Percentiles rank a stretch among this genome's conserved stretches.
Conservation (phyloP, 2,797 vertebrate genomes). For the Halcyon chelicuti region DNA sequence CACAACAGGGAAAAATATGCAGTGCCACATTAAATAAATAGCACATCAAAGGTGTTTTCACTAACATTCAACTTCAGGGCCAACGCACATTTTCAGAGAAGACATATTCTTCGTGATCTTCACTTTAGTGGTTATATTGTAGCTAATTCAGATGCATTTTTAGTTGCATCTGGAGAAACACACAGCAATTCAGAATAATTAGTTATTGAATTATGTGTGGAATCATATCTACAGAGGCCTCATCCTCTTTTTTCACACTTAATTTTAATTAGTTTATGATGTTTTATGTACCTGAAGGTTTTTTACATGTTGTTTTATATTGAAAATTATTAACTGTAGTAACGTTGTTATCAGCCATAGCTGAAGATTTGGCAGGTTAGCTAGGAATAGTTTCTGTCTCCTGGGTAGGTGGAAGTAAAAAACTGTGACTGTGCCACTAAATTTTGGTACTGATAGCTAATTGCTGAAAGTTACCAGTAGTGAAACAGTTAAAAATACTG, state of each 20-base stretch:
- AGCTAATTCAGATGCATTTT: background rate
- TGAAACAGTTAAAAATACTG: background rate
- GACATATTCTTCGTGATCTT: background rate
- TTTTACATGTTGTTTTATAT: background rate
- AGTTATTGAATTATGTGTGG: background rate
- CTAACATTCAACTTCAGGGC: background rate
- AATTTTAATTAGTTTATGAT: background rate
- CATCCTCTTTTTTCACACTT: background rate
- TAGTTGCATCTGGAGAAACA: background rate
- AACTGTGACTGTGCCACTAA: background rate
- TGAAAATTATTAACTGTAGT: background rate
- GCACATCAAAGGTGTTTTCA: background rate
- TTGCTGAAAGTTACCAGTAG: background rate
- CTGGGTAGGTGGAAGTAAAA: background rate
- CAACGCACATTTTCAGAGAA: background rate
- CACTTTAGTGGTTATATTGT: background rate
- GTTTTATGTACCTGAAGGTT: background rate
- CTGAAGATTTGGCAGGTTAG: background rate
- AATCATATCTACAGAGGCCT: background rate
- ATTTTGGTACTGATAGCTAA: background rate
- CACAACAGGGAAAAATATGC: background rate
- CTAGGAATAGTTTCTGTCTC: background rate
- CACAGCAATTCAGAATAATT: background rate
- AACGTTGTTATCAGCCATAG: background rate
- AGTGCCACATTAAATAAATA: background rate